Conservation (phyloP, 2,113 vertebrate species). For the Cottus gobio region DNA sequence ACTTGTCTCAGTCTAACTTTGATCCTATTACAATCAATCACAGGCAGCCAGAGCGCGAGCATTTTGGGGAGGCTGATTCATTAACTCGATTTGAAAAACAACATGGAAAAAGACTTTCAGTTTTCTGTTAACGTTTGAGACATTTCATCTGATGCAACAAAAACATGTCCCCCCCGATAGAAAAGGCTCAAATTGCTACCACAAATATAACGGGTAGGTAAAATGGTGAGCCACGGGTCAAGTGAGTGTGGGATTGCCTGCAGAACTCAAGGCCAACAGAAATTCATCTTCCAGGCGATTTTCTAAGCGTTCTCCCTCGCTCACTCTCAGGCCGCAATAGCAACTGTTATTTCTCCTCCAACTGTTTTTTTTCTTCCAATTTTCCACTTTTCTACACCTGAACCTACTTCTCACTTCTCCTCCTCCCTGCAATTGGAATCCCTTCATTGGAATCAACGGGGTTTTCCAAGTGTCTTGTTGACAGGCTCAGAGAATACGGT, state of each 20-base stretch:
- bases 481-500: slow-evolving; percentile 57
- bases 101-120: not conserved
- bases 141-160: not conserved
- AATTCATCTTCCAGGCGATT: slow-evolving; percentile 40
- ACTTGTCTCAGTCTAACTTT: not conserved
- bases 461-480: slow-evolving; percentile 53
- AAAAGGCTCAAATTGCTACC: slow-evolving; percentile 22
- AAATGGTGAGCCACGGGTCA: slow-evolving; percentile 37
- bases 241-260: slow-evolving; percentile 37
- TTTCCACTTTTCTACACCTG: slow-evolving; percentile 10
- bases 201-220: slow-evolving; percentile 27
- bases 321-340: not conserved
- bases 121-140: slow-evolving; percentile 2
- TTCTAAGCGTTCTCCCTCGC: slow-evolving; percentile 2
- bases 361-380: slow-evolving; percentile 44
- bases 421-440: slow-evolving; percentile 40
- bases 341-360: slow-evolving; percentile 43
- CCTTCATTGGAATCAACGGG: slow-evolving; percentile 28
- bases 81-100: not conserved
- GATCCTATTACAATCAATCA: not conserved
- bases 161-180: not conserved
- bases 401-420: slow-evolving; percentile 40
- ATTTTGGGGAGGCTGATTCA: not conserved
- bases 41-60: not conserved
- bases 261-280: slow-evolving; percentile 43